phyloP scores from a whole-genome alignment of 1,140 invertebrate genomes.

The Lucilia sericata region DNA sequence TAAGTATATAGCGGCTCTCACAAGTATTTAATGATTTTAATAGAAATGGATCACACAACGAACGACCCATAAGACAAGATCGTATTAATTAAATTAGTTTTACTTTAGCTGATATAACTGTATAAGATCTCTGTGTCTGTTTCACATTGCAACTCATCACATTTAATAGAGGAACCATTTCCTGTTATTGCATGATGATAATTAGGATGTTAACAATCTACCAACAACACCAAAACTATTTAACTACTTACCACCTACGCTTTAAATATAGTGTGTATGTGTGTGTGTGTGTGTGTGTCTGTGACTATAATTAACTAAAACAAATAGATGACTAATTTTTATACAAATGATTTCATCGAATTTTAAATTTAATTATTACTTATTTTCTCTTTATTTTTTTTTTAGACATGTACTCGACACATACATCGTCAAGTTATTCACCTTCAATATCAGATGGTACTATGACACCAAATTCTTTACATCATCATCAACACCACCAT shows the following conservation, averaged over 20 bases:
- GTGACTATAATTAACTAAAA: background rate
- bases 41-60: slow-evolving; percentile 17
- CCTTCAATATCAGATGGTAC: slow-evolving; percentile 66
- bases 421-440: slow-evolving; percentile 66
- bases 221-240: slow-evolving; percentile 1
- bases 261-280: background rate
- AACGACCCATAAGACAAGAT: slow-evolving; percentile 2
- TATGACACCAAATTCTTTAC: slow-evolving; percentile 61
- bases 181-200: slow-evolving; percentile 39
- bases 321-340: slow-evolving; percentile 25
- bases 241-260: slow-evolving; percentile 30
- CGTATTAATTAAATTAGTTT: slow-evolving; percentile 36
- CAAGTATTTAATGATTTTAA: background rate
- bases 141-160: background rate
- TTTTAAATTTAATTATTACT: background rate
- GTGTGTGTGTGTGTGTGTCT: too few species aligned
- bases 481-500: slow-evolving; percentile 40
- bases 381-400: slow-evolving; percentile 38
- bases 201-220: slow-evolving; percentile 39
- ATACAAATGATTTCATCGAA: background rate
- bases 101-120: background rate
- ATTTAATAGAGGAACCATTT: slow-evolving; percentile 38
- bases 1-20: background rate
- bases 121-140: background rate
- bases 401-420: slow-evolving; percentile 66